Evolutionary conservation across 1,140 invertebrate genomes (phyloP), one percentile per base, ranked within the genome.

Genomic region (Caenorhabditis brenneri): DNA sequence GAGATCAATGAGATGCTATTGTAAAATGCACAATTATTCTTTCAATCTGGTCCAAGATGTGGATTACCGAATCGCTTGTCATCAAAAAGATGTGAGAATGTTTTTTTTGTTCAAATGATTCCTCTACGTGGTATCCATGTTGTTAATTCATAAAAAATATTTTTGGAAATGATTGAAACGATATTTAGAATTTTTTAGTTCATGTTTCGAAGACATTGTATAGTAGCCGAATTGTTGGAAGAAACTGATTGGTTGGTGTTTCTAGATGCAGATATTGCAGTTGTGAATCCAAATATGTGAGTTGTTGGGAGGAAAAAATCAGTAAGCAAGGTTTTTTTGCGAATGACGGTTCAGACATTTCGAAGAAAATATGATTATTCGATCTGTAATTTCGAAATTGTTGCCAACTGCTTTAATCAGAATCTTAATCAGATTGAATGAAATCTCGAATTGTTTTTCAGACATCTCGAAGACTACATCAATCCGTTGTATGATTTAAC

Each of bases 181-280:
- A 65, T 33, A 9, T 27, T 24, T 33, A 12, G 22, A 33, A 33
- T 16, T 0, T 51, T 84, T 65, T 36, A 86, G 85, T 31, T 60
- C 9, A 82, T 74, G 53, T 86, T 86, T 79, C 55, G 85, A 27
- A 79, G 85, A 1, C 85, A 86, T 46, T 86, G 85, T 27, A 82
- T 85, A 42, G 84, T 74, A 15, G 79, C 85, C 5, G 31, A 81
- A 78, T 16, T 85, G 19, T 22, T 86, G 2, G 36, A 82, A 16
- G 31, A 86, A 24, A 48, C n/a, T n/a, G 48, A 79, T 16, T 86
- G 80, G 79, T 36, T 83, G 16, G 22, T 86, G 4, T 86, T 86
- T 74, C 33, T 86, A 48, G 85, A 86, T 27, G 85, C 85, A 29
- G 85, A 86, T 46, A 36, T 65, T 22, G 84, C 79, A n/a, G 84